These are phyloP conservation scores for Philopedon plagiatum DNA, from an alignment of 2,888 invertebrate genomes.

Conservation along the genomic window DNA sequence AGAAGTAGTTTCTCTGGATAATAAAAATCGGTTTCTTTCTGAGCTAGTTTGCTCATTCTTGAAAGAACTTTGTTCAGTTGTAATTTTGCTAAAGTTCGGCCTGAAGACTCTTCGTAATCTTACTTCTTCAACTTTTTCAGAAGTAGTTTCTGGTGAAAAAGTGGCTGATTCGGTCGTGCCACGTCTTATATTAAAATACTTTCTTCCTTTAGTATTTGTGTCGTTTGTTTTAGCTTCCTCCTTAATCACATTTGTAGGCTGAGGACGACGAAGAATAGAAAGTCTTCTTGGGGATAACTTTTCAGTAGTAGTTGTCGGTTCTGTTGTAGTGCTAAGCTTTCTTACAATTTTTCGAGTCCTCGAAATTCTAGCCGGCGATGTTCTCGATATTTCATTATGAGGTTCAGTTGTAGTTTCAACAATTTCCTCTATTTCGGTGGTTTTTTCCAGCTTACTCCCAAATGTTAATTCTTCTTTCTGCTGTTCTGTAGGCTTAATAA, in stretches of 20 bases:
- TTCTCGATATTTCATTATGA: conserved; percentile 20
- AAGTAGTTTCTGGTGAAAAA: neutral
- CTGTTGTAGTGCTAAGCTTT: conserved; percentile 57
- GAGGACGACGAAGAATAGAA: conserved; percentile 62
- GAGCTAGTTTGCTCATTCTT: neutral
- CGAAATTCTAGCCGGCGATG: conserved; percentile 58
- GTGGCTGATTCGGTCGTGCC: neutral
- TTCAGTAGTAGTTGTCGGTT: conserved; percentile 37
- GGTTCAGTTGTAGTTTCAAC: neutral
- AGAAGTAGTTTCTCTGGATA: neutral
- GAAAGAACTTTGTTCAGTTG: neutral
- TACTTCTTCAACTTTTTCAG: neutral
- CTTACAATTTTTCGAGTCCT: conserved; percentile 65
- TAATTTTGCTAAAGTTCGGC: conserved; percentile 11
- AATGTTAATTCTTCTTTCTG: neutral
- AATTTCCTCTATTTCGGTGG: conserved; percentile 1
- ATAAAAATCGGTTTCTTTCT: neutral
- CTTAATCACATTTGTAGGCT: conserved; percentile 52
- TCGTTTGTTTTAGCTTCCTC: conserved; percentile 16
- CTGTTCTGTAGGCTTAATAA: neutral
- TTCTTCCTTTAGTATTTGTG: neutral
- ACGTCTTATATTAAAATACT: neutral
- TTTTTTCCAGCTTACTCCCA: conserved; percentile 7
- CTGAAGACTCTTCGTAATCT: conserved; percentile 1
- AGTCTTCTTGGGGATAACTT: conserved; percentile 53